phyloP scores from a whole-genome alignment of 1,140 invertebrate genomes.

The Lordiphosa stackelbergi region DNA sequence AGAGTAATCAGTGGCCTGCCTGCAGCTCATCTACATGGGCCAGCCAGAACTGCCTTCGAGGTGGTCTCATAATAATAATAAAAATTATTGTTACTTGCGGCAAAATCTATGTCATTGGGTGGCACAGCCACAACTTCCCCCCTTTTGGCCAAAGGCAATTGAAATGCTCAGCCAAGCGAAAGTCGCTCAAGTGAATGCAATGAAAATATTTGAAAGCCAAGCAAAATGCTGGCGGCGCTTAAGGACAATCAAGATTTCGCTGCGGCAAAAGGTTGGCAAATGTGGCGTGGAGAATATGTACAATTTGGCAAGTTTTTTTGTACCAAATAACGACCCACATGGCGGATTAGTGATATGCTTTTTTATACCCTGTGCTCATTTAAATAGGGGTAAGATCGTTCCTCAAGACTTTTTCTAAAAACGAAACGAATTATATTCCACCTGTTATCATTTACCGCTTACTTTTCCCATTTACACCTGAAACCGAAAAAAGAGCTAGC shows the following conservation, averaged over 20 bases:
- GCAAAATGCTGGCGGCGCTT: slow-evolving; percentile 58
- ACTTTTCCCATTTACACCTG: no score
- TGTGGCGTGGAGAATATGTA: slow-evolving; percentile 17
- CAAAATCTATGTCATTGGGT: slow-evolving; percentile 65
- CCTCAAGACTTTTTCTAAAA: no score
- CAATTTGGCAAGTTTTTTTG: no score
- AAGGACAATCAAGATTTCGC: slow-evolving; percentile 63
- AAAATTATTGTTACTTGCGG: slow-evolving; percentile 74
- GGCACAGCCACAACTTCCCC: slow-evolving; percentile 7
- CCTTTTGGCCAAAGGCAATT: slow-evolving; percentile 39
- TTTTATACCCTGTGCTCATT: no score
- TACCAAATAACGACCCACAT: no score
- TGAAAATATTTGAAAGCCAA: slow-evolving; percentile 65
- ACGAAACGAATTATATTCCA: no score
- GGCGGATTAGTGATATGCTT: no score
- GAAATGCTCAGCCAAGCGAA: slow-evolving; percentile 59
- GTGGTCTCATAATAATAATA: slow-evolving; percentile 74
- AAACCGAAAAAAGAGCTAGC: neutral
- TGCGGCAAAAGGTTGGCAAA: slow-evolving; percentile 33
- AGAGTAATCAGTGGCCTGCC: slow-evolving; percentile 60
- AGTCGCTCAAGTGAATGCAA: slow-evolving; percentile 64
- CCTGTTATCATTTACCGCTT: no score
- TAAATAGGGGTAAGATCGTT: no score
- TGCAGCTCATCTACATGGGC: slow-evolving; percentile 27
- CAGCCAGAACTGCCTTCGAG: slow-evolving; percentile 22